Base-by-base conservation (phyloP, 2,797 vertebrate genomes). In the Glossophaga mutica region DNA sequence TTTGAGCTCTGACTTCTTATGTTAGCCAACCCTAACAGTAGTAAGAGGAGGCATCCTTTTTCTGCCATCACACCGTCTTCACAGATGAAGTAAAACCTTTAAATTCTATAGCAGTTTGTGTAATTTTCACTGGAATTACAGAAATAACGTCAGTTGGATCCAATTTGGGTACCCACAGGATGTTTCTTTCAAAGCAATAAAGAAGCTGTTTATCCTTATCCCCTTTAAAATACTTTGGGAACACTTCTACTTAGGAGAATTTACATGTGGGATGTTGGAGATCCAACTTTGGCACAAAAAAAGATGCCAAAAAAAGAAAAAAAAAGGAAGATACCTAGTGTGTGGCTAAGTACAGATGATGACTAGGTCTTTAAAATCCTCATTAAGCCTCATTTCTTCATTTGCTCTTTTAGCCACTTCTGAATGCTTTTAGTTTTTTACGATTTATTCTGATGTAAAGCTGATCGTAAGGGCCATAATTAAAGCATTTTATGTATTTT, bases 361-460 rank as follows among this genome's bases (percentile, higher is more conserved):
- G 84, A 59, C 26, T 42, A 89, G 70, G 65, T 48, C 82, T 89
- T 57, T 10, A 34, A 91, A 90, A 89, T 44, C 46, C 14, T 22
- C 42, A 90, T 73, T 67, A 77, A 94, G n/a, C 16, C 32, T 70
- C 32, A 55, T 18, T 90, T 71, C 52, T 55, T 94, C 87, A 74
- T 37, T 90, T 94, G 26, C 12, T 93, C 32, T 62, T 91, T 90
- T 55, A 90, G 42, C 22, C 24, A 82, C 82, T 87, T 84, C n/a
- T 77, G 42, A 22, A 44, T 89, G 50, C 37, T 86, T 84, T 77
- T 29, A 88, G 44, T n/a, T 86, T 94, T 92, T 96, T 29, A 67
- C n/a, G 62, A 48, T 74, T 83, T 86, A 71, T 48, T 91, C 50
- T 79, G n/a, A 86, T 55, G 5, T 37, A 68, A 94, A 57, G 65